Evolutionary conservation across 1,140 invertebrate species (phyloP), one percentile per base, ranked within the genome.

Genomic region (Helicorthomorpha holstii): DNA sequence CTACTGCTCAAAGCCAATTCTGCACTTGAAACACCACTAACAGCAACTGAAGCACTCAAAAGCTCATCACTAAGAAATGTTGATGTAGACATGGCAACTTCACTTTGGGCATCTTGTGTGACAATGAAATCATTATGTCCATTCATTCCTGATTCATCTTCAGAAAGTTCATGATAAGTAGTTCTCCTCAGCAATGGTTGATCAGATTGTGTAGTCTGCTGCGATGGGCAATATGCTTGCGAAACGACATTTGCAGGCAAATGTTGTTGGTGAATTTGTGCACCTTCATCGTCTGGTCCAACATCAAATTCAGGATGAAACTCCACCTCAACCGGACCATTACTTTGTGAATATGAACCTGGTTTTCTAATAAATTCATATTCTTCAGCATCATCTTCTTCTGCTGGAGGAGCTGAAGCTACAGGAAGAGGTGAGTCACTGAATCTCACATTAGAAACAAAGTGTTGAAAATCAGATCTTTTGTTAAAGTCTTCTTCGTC

Each of bases 281-380:
- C 16, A 16, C 29, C 29, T 34, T 34, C 29, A n/a, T 44, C 41
- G 7, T 51, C 49, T 56, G 74, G 65, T 54, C 64, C 57, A 61
- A 60, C 65, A 59, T 69, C 70, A 60, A 64, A 68, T 59, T 72
- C 68, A 49, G 69, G 64, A 55, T 66, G 64, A 56, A 70, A 73
- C 44, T 75, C 74, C 16, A 71, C 67, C 63, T 78, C 75, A 22
- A 74, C 73, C 27, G 74, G 74, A 4, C 73, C 74, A 62, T 77
- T 75, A 12, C 7, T 22, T 49, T 49, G 48, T n/a, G 27, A 49
- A 38, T 49, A 49, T 7, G 25, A 3, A 24, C 25, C 10, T 34
- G 49, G 42, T 23, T 43, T 24, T 42, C n/a, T 49, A 3, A 10
- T 19, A 46, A n/a, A 49, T 49, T 34, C 29, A 16, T 7, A 34